Conservation (phyloP, 1,140 invertebrate genomes). For the Bombus huntii region DNA sequence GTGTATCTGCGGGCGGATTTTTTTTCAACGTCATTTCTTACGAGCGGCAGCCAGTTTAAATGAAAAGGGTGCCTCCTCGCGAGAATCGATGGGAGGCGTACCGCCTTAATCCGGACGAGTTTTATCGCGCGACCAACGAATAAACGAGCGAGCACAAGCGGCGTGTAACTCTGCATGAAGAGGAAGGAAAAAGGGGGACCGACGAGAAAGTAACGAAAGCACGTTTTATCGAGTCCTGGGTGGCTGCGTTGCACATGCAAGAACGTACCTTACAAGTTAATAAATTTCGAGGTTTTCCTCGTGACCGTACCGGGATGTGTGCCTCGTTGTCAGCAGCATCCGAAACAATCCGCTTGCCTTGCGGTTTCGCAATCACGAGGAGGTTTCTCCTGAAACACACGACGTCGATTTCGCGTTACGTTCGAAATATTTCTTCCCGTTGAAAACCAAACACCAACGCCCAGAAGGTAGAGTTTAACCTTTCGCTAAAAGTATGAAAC, state of each 20-base stretch:
- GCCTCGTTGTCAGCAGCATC: background rate
- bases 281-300: slow-evolving; percentile 64
- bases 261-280: slow-evolving; percentile 69
- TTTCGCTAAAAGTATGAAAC: background rate
- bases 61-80: slow-evolving; percentile 42
- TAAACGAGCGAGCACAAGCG: slow-evolving; percentile 48
- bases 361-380: slow-evolving; percentile 31
- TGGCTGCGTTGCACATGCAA: slow-evolving; percentile 45
- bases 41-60: slow-evolving; percentile 60
- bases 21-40: slow-evolving; percentile 59
- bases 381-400: slow-evolving; percentile 28
- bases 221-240: slow-evolving; percentile 63
- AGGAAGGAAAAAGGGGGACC: slow-evolving; percentile 33
- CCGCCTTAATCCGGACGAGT: slow-evolving; percentile 24
- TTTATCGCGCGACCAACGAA: slow-evolving; percentile 63
- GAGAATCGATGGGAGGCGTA: slow-evolving; percentile 7
- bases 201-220: slow-evolving; percentile 68
- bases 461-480: too few relatives aligned
- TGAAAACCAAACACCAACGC: background rate
- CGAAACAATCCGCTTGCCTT: slow-evolving; percentile 28
- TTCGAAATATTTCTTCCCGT: background rate
- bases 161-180: background rate
- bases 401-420: background rate
- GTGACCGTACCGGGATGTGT: background rate
- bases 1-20: slow-evolving; percentile 48